Percentiles rank a stretch among this genome's conserved stretches.
phyloP scores from a whole-genome alignment of 2,113 vertebrate genomes.

The Oreochromis tanganicae region DNA sequence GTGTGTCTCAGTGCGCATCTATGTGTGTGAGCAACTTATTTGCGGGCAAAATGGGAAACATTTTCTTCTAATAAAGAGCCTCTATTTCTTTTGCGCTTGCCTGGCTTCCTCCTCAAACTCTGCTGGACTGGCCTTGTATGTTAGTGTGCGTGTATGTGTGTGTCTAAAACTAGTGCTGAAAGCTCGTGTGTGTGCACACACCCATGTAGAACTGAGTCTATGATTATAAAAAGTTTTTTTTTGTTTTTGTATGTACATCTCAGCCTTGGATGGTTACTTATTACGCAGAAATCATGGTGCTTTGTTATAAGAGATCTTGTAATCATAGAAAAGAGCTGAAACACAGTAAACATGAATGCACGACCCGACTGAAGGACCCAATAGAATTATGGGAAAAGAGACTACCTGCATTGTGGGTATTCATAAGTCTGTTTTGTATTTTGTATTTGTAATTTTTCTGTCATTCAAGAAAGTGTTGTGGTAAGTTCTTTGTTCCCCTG shows the following conservation, averaged over 20 bases:
- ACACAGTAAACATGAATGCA: neutral
- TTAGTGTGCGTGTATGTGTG: neutral
- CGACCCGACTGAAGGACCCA: neutral
- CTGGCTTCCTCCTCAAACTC: slow-evolving; percentile 13
- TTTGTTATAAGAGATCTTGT: neutral
- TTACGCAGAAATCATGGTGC: neutral
- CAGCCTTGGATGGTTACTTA: neutral
- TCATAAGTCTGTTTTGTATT: neutral
- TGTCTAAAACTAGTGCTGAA: neutral
- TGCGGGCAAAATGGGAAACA: slow-evolving; percentile 29
- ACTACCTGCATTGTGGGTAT: neutral
- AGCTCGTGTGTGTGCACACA: neutral
- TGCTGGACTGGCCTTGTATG: neutral
- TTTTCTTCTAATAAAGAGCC: slow-evolving; percentile 38
- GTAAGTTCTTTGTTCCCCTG: neutral
- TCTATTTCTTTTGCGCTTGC: slow-evolving; percentile 18
- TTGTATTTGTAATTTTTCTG: neutral
- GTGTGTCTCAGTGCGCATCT: neutral
- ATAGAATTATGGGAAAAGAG: neutral
- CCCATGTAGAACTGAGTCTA: neutral
- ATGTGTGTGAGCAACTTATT: neutral
- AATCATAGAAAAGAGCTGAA: neutral
- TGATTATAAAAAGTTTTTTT: neutral
- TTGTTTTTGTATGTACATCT: neutral
- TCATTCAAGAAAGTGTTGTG: neutral